A percentile compares a stretch with the other conserved stretches of the same genome.
phyloP scores from a whole-genome alignment of 2,797 vertebrate species.

The Limosa lapponica region DNA sequence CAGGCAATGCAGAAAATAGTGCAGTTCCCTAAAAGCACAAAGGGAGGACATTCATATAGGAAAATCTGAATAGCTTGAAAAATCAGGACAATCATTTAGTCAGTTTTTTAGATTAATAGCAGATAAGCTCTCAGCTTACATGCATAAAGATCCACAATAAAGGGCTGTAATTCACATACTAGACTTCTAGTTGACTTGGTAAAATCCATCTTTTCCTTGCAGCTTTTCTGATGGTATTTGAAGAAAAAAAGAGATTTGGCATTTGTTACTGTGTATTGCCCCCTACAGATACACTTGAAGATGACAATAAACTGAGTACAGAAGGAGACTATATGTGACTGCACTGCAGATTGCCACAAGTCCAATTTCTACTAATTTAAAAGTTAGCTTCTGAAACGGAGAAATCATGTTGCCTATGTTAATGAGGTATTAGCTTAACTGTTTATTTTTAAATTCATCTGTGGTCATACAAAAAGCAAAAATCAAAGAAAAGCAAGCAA shows the following conservation, averaged over 20 bases:
- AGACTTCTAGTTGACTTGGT: conserved; percentile 34
- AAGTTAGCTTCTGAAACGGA: background rate
- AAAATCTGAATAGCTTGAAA: background rate
- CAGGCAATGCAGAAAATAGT: background rate
- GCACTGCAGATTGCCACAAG: background rate
- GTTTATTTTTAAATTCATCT: background rate
- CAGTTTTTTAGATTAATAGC: background rate
- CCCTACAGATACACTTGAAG: conserved; percentile 64
- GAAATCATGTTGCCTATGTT: background rate
- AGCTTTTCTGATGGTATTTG: conserved; percentile 13
- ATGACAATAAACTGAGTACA: background rate
- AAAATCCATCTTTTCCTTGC: conserved; percentile 51
- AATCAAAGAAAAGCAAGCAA: background rate
- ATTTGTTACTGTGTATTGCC: conserved; percentile 77
- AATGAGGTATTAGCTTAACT: background rate
- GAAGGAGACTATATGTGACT: background rate
- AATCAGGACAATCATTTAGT: background rate
- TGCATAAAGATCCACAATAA: background rate
- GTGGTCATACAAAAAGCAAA: fast-evolving
- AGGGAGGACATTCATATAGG: background rate
- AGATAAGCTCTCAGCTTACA: background rate
- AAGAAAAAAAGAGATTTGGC: background rate
- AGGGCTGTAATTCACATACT: background rate
- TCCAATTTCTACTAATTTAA: background rate
- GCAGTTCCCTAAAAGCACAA: background rate